Evolutionary conservation across 2,797 vertebrate species (phyloP).

Genomic region (Betta splendens): DNA sequence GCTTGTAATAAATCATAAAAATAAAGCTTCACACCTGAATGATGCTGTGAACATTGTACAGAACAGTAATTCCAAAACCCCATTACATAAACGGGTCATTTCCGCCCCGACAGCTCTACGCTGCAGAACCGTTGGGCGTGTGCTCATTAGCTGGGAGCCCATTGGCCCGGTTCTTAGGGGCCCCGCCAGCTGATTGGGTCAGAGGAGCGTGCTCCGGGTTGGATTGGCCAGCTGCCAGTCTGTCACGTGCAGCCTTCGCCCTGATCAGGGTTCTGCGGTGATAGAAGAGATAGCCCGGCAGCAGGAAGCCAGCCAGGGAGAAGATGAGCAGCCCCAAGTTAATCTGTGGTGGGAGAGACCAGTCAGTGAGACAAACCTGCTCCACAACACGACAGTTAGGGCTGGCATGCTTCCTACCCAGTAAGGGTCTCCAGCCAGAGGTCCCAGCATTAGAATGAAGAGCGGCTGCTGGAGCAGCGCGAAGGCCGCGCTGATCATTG

Average conservation of each 20-base stretch:
- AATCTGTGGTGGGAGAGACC: slow-evolving; percentile 76
- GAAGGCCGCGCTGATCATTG: slow-evolving; percentile 86
- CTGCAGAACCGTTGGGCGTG: slow-evolving; percentile 11
- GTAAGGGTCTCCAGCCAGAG: slow-evolving; percentile 83
- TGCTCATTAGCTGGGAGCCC: slow-evolving; percentile 22
- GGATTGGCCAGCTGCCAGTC: slow-evolving; percentile 21
- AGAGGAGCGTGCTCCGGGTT: slow-evolving; percentile 39
- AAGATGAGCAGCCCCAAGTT: slow-evolving; percentile 85
- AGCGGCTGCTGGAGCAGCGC: slow-evolving; percentile 89
- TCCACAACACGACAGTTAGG: background rate
- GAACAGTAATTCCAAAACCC: background rate
- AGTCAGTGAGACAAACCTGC: slow-evolving; percentile 14
- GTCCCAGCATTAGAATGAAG: slow-evolving; percentile 85
- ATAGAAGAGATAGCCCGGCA: slow-evolving; percentile 86
- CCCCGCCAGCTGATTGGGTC: slow-evolving; percentile 29
- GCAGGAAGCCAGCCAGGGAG: slow-evolving; percentile 85
- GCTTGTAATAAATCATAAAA: background rate
- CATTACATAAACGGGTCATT: background rate
- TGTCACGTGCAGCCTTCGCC: slow-evolving; percentile 46
- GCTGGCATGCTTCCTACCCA: slow-evolving; percentile 79
- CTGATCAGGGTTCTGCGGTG: slow-evolving; percentile 75
- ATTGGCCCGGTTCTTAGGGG: slow-evolving; percentile 36
- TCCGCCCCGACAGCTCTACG: slow-evolving; percentile 6
- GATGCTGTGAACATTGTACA: background rate
- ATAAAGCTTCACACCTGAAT: background rate